These are phyloP conservation scores for Dinocampus coccinellae DNA, from an alignment of 2,888 invertebrate species.

Conservation along the genomic window DNA sequence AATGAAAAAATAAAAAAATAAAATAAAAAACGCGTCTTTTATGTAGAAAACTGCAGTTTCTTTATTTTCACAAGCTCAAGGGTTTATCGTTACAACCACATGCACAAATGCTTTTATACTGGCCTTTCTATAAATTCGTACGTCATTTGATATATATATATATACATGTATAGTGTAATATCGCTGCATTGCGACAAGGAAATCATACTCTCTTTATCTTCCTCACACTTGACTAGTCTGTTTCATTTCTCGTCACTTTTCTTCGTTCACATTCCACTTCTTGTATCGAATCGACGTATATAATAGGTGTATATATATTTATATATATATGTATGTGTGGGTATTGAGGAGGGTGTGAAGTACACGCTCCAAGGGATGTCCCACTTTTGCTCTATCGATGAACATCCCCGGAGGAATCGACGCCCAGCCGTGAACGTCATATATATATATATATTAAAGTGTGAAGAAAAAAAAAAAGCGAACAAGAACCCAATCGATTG, in stretches of 20 bases:
- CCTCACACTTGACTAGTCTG: slow-evolving; percentile 7
- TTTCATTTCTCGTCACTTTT: slow-evolving; percentile 4
- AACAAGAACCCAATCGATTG: slow-evolving; percentile 15
- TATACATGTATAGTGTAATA: background rate
- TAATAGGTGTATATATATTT: background rate
- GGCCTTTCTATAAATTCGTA: background rate
- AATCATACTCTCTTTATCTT: slow-evolving; percentile 15
- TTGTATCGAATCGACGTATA: background rate
- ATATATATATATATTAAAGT: background rate
- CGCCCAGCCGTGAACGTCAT: background rate
- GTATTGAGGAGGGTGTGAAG: slow-evolving; percentile 2
- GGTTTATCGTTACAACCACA: slow-evolving; percentile 2
- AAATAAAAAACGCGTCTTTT: background rate
- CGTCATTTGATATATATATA: background rate
- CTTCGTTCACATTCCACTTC: background rate
- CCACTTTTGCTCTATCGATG: slow-evolving; percentile 21
- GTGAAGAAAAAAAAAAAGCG: background rate
- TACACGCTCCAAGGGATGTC: slow-evolving; percentile 8
- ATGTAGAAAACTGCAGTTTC: background rate
- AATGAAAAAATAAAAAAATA: no score
- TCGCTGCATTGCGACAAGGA: slow-evolving; percentile 15
- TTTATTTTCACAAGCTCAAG: background rate
- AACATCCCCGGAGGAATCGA: slow-evolving; percentile 19
- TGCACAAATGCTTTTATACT: background rate
- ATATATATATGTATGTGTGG: background rate